Evolutionary conservation across 2,888 invertebrate species (phyloP), one percentile per base, ranked within the genome.

Genomic region (Chalcis sispes): DNA sequence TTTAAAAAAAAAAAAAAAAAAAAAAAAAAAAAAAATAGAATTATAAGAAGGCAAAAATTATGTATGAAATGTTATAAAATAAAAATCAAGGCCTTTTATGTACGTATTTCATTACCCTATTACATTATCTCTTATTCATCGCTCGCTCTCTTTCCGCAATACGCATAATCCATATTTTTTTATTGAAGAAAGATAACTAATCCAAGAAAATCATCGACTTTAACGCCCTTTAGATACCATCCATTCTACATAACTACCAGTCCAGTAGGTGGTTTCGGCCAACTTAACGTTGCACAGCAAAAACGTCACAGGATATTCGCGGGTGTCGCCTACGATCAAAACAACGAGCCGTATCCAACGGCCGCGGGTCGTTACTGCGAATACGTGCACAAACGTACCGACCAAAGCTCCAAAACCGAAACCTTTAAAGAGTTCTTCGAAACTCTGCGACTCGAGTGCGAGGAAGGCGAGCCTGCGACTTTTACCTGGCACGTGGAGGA

Each of bases 191-290:
- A 36, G 10, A 36, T 7, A 36, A 36, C 36, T 36, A 36, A 36
- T 29, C 15, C 46, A 27, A 50, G 7, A 29, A 61, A 56, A 54
- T 46, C 61, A 61, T 25, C 20, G 20, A 50, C 10, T 20, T 4
- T 10, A 3, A 3, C 50, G 4, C 10, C 36, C 50, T 13, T 42
- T 42, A 93, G 93, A 82, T 97, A 95, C 89, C 97, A 97, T 90
- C 97, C 97, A 13, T 93, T 97, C 87, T 97, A 97, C 89, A 96
- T 97, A 83, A 96, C 96, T 48, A 94, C 95, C 86, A 96, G 94
- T 1, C 90, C 92, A 0, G 95, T 96, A 87, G 97, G 97, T 29
- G 97, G 97, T 0, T 95, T 93, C 84, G 95, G 94, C 0, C 96
- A 96, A 88, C 95, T 95, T 87, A 91, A 90, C 18, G 92, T 92